phyloP scores from a whole-genome alignment of 2,888 invertebrate genomes.

The Pristionchus arcanus region DNA sequence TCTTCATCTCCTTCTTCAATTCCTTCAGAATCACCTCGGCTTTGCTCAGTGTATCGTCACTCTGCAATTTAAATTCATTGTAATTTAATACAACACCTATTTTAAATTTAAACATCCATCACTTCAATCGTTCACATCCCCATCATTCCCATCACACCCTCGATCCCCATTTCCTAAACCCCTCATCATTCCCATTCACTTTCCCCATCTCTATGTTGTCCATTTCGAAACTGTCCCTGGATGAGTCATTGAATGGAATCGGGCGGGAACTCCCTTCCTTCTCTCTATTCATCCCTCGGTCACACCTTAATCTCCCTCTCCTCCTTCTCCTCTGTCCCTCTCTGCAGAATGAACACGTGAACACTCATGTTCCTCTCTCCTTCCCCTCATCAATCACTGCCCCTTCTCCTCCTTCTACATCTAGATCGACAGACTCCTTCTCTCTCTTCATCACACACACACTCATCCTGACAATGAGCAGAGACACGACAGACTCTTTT shows the following conservation, averaged over 20 bases:
- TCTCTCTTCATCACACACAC: not conserved
- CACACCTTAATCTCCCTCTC: constrained; percentile 31
- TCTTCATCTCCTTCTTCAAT: constrained; percentile 39
- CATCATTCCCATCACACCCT: not conserved
- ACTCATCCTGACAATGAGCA: not conserved
- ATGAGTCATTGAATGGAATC: not conserved
- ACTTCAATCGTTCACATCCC: too few relatives aligned
- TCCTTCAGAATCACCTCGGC: constrained; percentile 46
- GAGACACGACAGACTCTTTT: not conserved
- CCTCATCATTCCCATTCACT: not conserved
- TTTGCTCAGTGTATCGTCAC: constrained; percentile 49
- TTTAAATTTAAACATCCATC: not conserved
- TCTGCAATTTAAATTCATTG: constrained; percentile 2
- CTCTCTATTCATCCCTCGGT: constrained; percentile 18
- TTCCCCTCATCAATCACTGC: not conserved
- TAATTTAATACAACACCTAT: too few relatives aligned
- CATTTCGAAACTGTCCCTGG: not conserved
- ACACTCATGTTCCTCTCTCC: not conserved
- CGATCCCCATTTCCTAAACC: not conserved
- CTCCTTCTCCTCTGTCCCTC: not conserved
- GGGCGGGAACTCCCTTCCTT: not conserved
- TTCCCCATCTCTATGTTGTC: not conserved
- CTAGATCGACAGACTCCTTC: not conserved
- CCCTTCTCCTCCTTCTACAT: not conserved
- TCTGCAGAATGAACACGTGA: not conserved